Base-by-base conservation (phyloP, 2,113 vertebrate genomes). In the Gambusia affinis region DNA sequence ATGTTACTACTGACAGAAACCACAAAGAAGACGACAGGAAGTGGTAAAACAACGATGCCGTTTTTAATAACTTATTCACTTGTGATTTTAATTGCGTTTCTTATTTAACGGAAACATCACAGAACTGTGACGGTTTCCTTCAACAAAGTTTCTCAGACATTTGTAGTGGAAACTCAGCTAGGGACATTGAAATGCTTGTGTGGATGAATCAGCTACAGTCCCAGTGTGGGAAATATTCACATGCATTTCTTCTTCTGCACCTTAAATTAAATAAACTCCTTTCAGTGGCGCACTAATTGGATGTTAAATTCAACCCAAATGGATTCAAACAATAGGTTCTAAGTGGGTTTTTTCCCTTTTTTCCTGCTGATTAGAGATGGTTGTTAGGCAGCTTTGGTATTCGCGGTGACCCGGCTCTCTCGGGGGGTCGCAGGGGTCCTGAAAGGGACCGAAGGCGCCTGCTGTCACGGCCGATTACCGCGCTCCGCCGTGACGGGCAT, bases 381-480 rank as follows among this genome's bases (percentile, higher is more conserved):
- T 74, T 39, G 61, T 66, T 51, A 31, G 64, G 22, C 3, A 24
- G 73, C 68, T 31, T 64, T 78, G 60, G 64, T 84, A 62, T 84
- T 73, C n/a, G 28, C 3, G 66, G 33, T 75, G 85, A 89, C 78
- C 84, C 62, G 2, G 71, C 76, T 63, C 60, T 78, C 76, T 80
- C 73, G 15, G 37, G 51, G 76, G 88, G 85, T 88, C 81, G 75
- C 63, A 3, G 60, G 72, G 71, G 72, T 73, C 78, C 69, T 67
- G 39, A n/a, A 72, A 70, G 10, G 51, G 75, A 28, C 60, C 33
- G 3, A 65, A 61, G 86, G 73, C 73, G 39, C 80, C 82, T 54
- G 66, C 94, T 95, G 95, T 96, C 96, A 94, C 0, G 30, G 70
- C 12, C 10, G 61, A 90, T 93, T 91, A 90, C 71, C 37, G 51